Conservation (phyloP, 2,113 vertebrate genomes). For the Onychorhynchus coronatus region DNA sequence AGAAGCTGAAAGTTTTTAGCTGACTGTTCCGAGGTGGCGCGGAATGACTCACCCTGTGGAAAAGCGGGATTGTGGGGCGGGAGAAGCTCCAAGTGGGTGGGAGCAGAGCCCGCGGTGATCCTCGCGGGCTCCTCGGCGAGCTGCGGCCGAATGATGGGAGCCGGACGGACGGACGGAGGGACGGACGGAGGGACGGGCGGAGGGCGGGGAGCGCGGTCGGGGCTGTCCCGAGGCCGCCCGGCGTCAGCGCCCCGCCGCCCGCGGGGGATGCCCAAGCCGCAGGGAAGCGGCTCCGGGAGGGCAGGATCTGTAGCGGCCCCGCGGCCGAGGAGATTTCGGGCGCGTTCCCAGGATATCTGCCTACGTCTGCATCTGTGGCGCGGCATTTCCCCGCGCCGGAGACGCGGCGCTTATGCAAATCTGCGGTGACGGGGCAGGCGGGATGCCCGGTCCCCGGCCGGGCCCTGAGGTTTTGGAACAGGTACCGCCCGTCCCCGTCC, state of each 20-base stretch:
- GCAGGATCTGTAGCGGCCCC: not conserved
- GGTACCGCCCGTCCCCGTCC: not conserved
- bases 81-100: not conserved
- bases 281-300: not conserved
- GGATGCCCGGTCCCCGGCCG: not conserved
- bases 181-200: too few species aligned
- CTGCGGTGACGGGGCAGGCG: not conserved
- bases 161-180: not conserved
- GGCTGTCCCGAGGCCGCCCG: not conserved
- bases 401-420: not conserved
- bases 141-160: not conserved
- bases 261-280: not conserved
- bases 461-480: fast-evolving
- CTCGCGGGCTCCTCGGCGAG: not conserved
- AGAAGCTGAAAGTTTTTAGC: not conserved
- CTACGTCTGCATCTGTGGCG: not conserved
- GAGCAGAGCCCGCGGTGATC: not conserved
- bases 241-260: fast-evolving
- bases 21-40: fast-evolving
- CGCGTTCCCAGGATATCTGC: not conserved
- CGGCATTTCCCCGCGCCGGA: not conserved
- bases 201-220: not conserved
- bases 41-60: not conserved
- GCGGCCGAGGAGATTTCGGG: fast-evolving
- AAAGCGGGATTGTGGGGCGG: not conserved